Evolutionary conservation across 2,113 vertebrate genomes (phyloP), one percentile per base, ranked within the genome.

Genomic region (Siniperca knerii): DNA sequence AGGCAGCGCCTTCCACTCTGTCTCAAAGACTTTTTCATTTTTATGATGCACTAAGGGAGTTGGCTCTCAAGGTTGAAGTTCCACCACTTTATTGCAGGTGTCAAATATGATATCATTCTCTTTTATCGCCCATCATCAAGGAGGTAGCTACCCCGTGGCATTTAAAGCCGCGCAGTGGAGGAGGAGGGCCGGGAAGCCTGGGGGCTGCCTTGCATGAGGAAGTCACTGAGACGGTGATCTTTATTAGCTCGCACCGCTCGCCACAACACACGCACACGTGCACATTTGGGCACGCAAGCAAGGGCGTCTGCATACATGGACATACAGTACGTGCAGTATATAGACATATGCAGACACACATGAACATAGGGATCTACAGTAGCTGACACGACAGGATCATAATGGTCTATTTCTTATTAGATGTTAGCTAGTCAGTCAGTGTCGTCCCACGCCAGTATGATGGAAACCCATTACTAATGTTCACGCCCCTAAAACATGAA

Each of bases 71-170:
- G 93, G 93, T 95, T 92, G 93, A 93, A 93, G 92, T 94, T 94
- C 92, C 76, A 82, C n/a, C 90, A 69, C 89, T 93, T 93, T 93
- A 94, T 91, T 90, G 92, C 91, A 81, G 87, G 90, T 92, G 93
- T 95, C 94, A 94, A 95, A 94, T 93, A 89, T 89, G 92, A 92
- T 92, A 93, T 94, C 92, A 91, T 94, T 94, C 93, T 91, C 87
- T 93, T 95, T 94, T 94, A 94, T 94, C 87, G 81, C 82, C 89
- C 84, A 81, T 92, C 93, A 91, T 92, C 89, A 82, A 88, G 81
- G 79, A 88, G 86, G 73, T 60, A 89, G 85, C 89, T 86, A 71
- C 84, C 89, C 82, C 46, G 88, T 93, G 91, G 92, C 93, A 90
- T 93, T 93, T 94, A 90, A 78, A 90, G 87, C 67, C 18, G 29